Conservation (phyloP, 2,888 invertebrate species). For the Heliconius cydno region DNA sequence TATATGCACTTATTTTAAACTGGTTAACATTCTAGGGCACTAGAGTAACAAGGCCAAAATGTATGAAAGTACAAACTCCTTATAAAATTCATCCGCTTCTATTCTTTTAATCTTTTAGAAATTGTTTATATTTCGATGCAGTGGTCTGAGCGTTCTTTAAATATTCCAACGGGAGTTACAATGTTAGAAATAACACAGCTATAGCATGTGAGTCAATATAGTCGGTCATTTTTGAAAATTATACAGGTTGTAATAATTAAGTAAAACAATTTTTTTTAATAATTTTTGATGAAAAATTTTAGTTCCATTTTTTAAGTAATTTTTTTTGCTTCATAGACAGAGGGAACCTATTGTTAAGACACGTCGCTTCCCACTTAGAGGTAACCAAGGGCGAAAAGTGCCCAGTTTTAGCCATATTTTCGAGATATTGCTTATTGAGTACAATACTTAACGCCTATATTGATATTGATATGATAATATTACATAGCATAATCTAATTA, state of each 20-base stretch:
- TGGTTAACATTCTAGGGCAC: neutral
- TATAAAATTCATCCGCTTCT: slow-evolving; percentile 10
- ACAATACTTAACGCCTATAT: too few relatives aligned
- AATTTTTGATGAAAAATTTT: too few relatives aligned
- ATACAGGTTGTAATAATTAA: neutral
- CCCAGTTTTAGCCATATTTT: too few relatives aligned
- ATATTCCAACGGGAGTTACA: neutral
- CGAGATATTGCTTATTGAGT: too few relatives aligned
- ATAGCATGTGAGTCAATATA: neutral
- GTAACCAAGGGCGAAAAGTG: too few relatives aligned
- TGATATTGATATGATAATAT: too few relatives aligned
- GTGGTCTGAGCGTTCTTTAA: slow-evolving; percentile 24
- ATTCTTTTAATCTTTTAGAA: slow-evolving; percentile 16
- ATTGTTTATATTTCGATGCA: slow-evolving; percentile 17
- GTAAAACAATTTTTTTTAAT: neutral
- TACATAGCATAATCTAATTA: too few relatives aligned
- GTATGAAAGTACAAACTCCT: neutral
- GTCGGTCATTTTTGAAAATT: neutral
- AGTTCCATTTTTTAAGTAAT: too few relatives aligned
- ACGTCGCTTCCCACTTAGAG: too few relatives aligned
- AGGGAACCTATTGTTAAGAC: too few relatives aligned
- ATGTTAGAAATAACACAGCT: slow-evolving; percentile 7
- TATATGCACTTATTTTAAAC: too few relatives aligned
- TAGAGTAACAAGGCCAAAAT: neutral
- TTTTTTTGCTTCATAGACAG: too few relatives aligned